Conservation (phyloP, 1,140 invertebrate species). For the Nautilus pompilius region DNA sequence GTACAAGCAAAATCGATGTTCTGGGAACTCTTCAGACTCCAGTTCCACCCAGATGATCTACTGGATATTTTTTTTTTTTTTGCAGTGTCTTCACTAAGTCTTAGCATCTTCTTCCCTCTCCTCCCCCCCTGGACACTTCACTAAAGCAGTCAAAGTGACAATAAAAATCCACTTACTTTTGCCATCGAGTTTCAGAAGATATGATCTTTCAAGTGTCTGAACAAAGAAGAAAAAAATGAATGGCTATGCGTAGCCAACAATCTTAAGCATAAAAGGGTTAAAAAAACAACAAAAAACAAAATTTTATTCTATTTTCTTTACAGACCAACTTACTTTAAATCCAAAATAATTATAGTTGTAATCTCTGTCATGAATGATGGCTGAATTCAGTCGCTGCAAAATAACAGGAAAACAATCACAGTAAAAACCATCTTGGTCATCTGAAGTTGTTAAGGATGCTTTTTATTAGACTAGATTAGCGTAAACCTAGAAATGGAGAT, state of each 20-base stretch:
- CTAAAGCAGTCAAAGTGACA: neutral
- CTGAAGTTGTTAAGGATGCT: too few species aligned
- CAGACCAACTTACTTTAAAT: slow-evolving; percentile 71
- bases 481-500: too few species aligned
- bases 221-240: slow-evolving; percentile 19
- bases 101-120: neutral
- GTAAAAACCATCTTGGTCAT: too few species aligned
- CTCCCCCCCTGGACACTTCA: neutral
- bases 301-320: neutral
- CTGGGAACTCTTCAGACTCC: too few species aligned
- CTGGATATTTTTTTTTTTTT: too few species aligned
- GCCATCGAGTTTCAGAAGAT: slow-evolving; percentile 88
- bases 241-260: neutral
- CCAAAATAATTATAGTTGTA: slow-evolving; percentile 98
- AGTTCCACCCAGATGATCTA: too few species aligned
- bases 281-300: slow-evolving; percentile 7
- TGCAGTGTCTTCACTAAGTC: too few species aligned
- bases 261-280: neutral
- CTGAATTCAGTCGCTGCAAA: slow-evolving; percentile 75
- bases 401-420: slow-evolving; percentile 14
- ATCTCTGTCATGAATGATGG: slow-evolving; percentile 96
- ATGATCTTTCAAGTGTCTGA: slow-evolving; percentile 89
- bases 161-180: slow-evolving; percentile 61
- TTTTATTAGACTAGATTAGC: too few species aligned
- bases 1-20: too few species aligned